These are phyloP conservation scores for Furnarius figulus DNA, from an alignment of 2,113 vertebrate genomes.

Conservation along the genomic window DNA sequence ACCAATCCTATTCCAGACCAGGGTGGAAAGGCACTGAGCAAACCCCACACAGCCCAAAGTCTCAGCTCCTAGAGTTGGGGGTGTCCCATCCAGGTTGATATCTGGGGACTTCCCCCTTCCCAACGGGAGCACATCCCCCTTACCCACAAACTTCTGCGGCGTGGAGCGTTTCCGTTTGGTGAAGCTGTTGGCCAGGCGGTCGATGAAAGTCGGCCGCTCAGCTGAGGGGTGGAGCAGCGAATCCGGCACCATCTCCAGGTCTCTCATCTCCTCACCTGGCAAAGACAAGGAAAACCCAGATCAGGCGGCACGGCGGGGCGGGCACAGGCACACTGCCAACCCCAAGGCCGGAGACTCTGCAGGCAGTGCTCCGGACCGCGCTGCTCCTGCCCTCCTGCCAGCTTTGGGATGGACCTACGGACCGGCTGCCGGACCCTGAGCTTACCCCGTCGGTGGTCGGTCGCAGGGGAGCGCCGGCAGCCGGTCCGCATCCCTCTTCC, in stretches of 20 bases:
- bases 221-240: slow-evolving; percentile 83
- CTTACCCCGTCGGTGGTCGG: not conserved
- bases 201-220: slow-evolving; percentile 87
- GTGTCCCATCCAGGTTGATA: not conserved
- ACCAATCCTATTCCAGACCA: not conserved
- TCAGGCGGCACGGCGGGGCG: not conserved
- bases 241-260: slow-evolving; percentile 85
- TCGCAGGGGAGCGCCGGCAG: not conserved
- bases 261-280: slow-evolving; percentile 86
- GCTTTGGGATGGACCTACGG: not conserved
- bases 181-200: slow-evolving; percentile 88
- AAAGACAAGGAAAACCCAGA: not conserved
- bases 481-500: not conserved
- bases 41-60: not conserved
- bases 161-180: slow-evolving; percentile 95
- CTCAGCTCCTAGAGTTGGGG: not conserved
- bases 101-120: not conserved
- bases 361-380: not conserved
- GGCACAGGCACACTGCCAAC: not conserved
- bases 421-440: not conserved
- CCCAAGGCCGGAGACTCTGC: not conserved
- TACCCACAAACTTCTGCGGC: slow-evolving; percentile 96
- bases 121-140: slow-evolving; percentile 10
- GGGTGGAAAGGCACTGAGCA: not conserved
- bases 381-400: not conserved